Conservation (phyloP, 2,113 vertebrate genomes). For the Brienomyrus brachyistius region DNA sequence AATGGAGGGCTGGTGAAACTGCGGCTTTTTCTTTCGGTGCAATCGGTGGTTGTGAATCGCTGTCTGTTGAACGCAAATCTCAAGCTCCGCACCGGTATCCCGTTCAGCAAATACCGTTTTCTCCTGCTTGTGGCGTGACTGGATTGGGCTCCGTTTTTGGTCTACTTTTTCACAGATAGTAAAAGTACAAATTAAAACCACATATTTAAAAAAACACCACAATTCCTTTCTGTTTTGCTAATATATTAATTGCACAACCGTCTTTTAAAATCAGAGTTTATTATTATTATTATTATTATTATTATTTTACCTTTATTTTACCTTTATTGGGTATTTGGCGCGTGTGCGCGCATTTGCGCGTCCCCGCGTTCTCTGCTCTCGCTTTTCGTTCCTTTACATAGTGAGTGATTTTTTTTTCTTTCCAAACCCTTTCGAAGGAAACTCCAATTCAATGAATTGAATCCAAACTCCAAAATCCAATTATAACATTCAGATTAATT, state of each 20-base stretch:
- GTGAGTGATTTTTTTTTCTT: background rate
- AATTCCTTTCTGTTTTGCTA: background rate
- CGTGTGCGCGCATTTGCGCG: no score
- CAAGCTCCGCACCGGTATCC: conserved; percentile 25
- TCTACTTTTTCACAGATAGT: conserved; percentile 14
- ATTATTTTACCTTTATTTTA: background rate
- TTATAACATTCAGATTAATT: background rate
- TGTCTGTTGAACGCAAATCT: conserved; percentile 52
- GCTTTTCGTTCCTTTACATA: background rate
- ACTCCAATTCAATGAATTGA: background rate
- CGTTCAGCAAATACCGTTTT: conserved; percentile 54
- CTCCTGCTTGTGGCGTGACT: conserved; percentile 34
- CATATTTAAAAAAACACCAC: background rate
- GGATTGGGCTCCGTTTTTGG: conserved; percentile 34
- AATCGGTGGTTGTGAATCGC: conserved; percentile 51
- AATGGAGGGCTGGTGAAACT: conserved; percentile 26
- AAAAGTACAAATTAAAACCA: background rate
- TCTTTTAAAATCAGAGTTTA: background rate
- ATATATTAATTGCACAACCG: background rate
- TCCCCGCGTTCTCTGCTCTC: background rate
- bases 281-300: background rate
- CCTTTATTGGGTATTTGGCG: background rate
- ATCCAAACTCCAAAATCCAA: background rate
- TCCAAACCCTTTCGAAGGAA: background rate
- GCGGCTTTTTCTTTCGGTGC: conserved; percentile 34